Conservation (phyloP, 1,140 invertebrate species). For the Paralvinella palmiformis region DNA sequence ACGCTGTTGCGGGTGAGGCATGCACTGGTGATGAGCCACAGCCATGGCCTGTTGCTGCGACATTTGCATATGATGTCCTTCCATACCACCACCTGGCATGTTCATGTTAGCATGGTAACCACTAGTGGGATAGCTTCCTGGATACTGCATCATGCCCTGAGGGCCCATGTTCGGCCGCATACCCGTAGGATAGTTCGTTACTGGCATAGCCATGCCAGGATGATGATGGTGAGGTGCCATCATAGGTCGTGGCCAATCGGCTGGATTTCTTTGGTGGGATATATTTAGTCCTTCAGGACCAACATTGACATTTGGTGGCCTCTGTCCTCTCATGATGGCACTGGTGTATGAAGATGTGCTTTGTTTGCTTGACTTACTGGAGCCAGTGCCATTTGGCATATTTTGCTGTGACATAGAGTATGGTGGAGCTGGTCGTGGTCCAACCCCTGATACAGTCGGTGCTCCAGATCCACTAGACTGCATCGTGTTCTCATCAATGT, state of each 20-base stretch:
- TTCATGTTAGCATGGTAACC: neutral
- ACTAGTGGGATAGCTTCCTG: no score
- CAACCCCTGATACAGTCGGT: slow-evolving; percentile 10
- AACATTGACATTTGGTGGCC: slow-evolving; percentile 52
- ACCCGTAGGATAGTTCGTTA: neutral
- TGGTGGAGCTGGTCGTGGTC: slow-evolving; percentile 20
- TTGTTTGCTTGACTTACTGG: slow-evolving; percentile 13
- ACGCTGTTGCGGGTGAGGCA: neutral
- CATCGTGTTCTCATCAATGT: no score
- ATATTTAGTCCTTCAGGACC: slow-evolving; percentile 52
- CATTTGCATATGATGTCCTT: neutral
- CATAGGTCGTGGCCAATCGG: slow-evolving; percentile 12
- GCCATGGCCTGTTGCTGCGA: slow-evolving; percentile 13
- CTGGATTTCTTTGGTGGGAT: slow-evolving; percentile 32
- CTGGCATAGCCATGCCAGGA: no score
- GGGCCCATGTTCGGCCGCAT: neutral
- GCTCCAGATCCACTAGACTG: neutral
- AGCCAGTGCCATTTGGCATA: neutral
- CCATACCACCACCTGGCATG: slow-evolving; percentile 4
- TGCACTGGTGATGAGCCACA: neutral
- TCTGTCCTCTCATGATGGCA: slow-evolving; percentile 46
- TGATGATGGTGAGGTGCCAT: no score
- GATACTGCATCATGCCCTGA: neutral
- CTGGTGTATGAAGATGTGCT: slow-evolving; percentile 36
- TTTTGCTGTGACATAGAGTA: neutral